Evolutionary conservation across 2,797 vertebrate species (phyloP).

Genomic region (Pempheris klunzingeri): DNA sequence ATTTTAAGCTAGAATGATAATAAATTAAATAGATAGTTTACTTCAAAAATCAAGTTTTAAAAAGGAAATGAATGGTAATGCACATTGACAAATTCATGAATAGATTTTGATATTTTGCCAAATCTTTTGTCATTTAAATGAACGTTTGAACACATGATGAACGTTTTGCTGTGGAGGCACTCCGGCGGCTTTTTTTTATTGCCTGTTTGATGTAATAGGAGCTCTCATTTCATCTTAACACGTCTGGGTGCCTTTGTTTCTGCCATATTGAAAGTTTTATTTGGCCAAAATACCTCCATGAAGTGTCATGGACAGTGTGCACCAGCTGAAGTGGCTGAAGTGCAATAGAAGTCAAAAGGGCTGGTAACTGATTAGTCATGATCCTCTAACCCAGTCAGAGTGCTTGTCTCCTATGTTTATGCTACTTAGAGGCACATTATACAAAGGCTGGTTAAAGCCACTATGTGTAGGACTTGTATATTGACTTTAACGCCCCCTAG

Average conservation of each 20-base stretch:
- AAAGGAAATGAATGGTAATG: no score
- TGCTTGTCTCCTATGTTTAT: not conserved
- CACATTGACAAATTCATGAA: no score
- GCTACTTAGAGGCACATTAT: not conserved
- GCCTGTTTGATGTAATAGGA: not conserved
- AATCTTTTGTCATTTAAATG: not conserved
- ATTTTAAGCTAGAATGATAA: not conserved
- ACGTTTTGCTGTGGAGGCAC: not conserved
- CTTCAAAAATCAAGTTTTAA: not conserved
- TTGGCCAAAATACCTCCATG: not conserved
- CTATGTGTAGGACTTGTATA: not conserved
- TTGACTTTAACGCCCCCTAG: not conserved
- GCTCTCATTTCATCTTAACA: not conserved
- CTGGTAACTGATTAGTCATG: not conserved
- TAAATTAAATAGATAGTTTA: no score
- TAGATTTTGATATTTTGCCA: not conserved
- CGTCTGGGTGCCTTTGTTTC: not conserved
- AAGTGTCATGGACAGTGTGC: not conserved
- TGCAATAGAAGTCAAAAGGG: not conserved
- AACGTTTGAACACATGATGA: not conserved
- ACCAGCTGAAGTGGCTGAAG: not conserved
- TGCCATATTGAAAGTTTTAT: not conserved
- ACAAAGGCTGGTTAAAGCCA: constrained; percentile 8
- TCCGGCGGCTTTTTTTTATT: not conserved
- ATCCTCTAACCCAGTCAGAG: not conserved